A percentile compares a stretch with the other conserved stretches of the same genome.
Conservation (phyloP, 1,140 invertebrate genomes). For the Hyphantria cunea region DNA sequence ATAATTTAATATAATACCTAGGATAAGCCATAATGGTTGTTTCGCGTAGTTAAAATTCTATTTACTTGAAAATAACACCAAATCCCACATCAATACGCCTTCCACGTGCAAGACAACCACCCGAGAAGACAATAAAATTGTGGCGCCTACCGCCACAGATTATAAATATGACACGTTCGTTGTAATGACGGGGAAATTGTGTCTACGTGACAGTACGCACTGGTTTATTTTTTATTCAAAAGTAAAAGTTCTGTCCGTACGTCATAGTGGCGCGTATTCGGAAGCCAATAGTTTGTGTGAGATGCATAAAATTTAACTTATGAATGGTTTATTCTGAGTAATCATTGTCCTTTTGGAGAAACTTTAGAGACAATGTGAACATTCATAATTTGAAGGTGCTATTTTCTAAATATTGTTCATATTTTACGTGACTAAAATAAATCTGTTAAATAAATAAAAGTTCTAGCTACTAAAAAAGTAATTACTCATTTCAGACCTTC, state of each 20-base stretch:
- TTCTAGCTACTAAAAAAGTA: no score
- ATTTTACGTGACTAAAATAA: no score
- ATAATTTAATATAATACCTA: no score
- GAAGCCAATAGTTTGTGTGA: slow-evolving; percentile 52
- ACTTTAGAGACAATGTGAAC: no score
- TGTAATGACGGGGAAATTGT: slow-evolving; percentile 71
- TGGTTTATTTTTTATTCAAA: slow-evolving; percentile 49
- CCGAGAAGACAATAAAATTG: slow-evolving; percentile 54
- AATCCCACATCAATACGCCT: slow-evolving; percentile 5
- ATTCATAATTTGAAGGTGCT: no score
- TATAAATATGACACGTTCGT: slow-evolving; percentile 69
- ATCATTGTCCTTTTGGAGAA: slow-evolving; percentile 30
- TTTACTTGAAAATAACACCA: no score
- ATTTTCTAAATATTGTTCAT: no score
- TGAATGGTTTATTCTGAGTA: slow-evolving; percentile 41
- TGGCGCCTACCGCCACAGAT: slow-evolving; percentile 58
- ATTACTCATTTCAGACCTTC: no score
- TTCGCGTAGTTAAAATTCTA: no score
- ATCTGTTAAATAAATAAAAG: no score
- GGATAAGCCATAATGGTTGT: no score
- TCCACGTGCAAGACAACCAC: slow-evolving; percentile 26
- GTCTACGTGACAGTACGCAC: slow-evolving; percentile 58
- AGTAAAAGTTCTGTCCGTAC: slow-evolving; percentile 63
- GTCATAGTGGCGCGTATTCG: slow-evolving; percentile 58
- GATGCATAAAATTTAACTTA: slow-evolving; percentile 44